Conservation (phyloP, 2,113 vertebrate species). For the Triplophysa tibetana region DNA sequence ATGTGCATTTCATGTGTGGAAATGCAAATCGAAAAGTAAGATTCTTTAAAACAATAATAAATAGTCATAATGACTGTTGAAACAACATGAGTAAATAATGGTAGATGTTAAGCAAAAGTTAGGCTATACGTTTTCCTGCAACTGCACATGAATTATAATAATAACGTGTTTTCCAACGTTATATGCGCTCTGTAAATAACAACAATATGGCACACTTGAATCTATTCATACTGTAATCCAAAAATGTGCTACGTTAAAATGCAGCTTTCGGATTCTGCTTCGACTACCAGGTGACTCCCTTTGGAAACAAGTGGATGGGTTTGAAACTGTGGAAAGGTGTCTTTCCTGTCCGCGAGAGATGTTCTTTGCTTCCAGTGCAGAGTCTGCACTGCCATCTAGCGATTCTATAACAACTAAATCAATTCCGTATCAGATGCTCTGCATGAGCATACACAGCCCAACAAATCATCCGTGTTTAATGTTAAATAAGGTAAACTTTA, state of each 20-base stretch:
- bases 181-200: too few relatives aligned
- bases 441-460: background rate
- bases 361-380: background rate
- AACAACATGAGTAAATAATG: too few relatives aligned
- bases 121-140: too few relatives aligned
- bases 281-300: background rate
- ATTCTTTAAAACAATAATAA: too few relatives aligned
- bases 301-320: background rate
- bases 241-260: too few relatives aligned
- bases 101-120: too few relatives aligned
- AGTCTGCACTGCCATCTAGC: conserved; percentile 8
- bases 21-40: too few relatives aligned
- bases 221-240: too few relatives aligned
- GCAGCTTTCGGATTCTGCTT: too few relatives aligned
- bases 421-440: background rate
- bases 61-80: too few relatives aligned
- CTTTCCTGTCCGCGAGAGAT: background rate
- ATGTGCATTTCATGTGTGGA: background rate
- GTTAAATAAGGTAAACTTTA: background rate
- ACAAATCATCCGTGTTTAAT: background rate
- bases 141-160: too few relatives aligned
- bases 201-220: too few relatives aligned
- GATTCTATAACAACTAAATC: background rate
- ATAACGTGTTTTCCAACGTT: background rate
- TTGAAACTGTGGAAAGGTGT: background rate